Evolutionary conservation across 2,888 invertebrate species (phyloP), one percentile per base, ranked within the genome.

Genomic region (Drosophila emarginata): DNA sequence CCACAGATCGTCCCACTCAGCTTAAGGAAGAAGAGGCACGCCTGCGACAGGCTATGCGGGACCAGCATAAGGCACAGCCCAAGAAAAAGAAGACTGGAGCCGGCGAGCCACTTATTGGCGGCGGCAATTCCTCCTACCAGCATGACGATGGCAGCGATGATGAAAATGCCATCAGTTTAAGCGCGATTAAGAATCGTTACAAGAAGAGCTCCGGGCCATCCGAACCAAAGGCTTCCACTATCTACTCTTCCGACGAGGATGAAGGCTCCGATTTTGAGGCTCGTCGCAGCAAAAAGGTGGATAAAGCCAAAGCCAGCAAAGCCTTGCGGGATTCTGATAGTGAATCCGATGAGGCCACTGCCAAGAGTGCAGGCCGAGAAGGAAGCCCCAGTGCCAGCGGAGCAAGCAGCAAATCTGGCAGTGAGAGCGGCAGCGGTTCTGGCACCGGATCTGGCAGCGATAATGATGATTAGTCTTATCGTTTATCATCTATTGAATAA

Each of bases 11-110:
- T 89, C 95, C 95, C 61, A 96, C 97, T 79, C 96, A 98, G 93
- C 95, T 98, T 6, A 98, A 98, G 95, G 98, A 98, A 95, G 99
- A 99, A 89, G 99, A 99, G 92, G 99, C 99, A 92, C 96, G 97
- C 89, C 92, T 99, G 9, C 94, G 97, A 50, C 97, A 98, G 61
- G 96, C 97, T 0, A 95, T 97, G 93, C 94, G 97, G 92, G 87
- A 89, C 50, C 93, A 93, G 2, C 83, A 92, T 52, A 92, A 93
- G 39, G 92, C 94, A 89, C 90, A 95, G 92, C 91, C 92, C 89
- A 91, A 93, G 91, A 90, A 93, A 64, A 90, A 91, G 64, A 90
- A 91, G 54, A 82, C 89, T 2, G 92, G 92, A 54, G 92, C 91
- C 26, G 89, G 92, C 4, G 91, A 91, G 50, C 91, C 92, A 32